phyloP scores from a whole-genome alignment of 2,888 invertebrate genomes.

The Pseudoips prasinana region DNA sequence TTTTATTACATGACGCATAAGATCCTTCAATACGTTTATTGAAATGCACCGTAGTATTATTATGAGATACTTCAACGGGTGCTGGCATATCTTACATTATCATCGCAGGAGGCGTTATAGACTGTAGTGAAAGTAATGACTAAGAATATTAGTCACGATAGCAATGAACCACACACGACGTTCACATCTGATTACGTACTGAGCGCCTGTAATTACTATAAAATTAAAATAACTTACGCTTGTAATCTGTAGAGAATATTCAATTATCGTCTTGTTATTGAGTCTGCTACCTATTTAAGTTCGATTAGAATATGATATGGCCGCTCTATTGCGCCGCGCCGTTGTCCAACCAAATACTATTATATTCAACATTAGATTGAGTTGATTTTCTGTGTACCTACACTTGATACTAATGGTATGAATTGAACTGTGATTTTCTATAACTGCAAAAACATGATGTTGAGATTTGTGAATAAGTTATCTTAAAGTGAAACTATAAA shows the following conservation, averaged over 20 bases:
- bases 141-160: slow-evolving; percentile 60
- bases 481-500: slow-evolving; percentile 34
- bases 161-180: slow-evolving; percentile 63
- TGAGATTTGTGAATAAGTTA: too few relatives aligned
- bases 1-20: too few relatives aligned
- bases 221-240: slow-evolving; percentile 28
- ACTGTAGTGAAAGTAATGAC: slow-evolving; percentile 62
- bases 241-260: slow-evolving; percentile 25
- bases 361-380: too few relatives aligned
- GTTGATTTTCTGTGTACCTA: too few relatives aligned
- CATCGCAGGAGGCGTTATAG: slow-evolving; percentile 63
- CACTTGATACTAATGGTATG: too few relatives aligned
- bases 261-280: slow-evolving; percentile 27
- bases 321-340: slow-evolving; percentile 5
- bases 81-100: slow-evolving; percentile 52
- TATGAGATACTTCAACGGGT: slow-evolving; percentile 38
- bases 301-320: slow-evolving; percentile 15
- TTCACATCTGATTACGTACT: slow-evolving; percentile 44
- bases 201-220: slow-evolving; percentile 24
- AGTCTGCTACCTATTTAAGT: slow-evolving; percentile 19
- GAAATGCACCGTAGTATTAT: slow-evolving; percentile 37
- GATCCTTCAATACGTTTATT: slow-evolving; percentile 11
- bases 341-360: slow-evolving; percentile 17
- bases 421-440: too few relatives aligned
- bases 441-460: too few relatives aligned